Base-by-base conservation (phyloP, 2,113 vertebrate species). In the Phodopus roborovskii region DNA sequence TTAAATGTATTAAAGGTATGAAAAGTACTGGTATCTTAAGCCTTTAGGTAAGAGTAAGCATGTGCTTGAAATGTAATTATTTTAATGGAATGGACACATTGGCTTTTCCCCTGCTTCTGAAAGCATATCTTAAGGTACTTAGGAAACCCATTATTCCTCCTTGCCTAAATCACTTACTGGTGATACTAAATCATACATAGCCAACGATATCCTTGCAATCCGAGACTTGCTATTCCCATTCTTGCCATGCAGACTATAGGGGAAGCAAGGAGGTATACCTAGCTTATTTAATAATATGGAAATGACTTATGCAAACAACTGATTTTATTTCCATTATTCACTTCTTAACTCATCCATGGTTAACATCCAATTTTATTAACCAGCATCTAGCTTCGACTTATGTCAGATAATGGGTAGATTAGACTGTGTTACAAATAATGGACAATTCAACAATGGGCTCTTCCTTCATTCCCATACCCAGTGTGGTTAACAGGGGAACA, bases 11-110 rank as follows among this genome's bases (percentile, higher is more conserved):
- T 96, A 96, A 94, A 88, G 75, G 92, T 94, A 96, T 93, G 94
- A 92, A 96, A 96, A 91, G 94, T 96, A 83, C 84, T 94, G 66
- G 78, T 95, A 95, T 96, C 94, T 96, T 97, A 94, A 95, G 94
- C 77, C 94, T 97, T 86, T 95, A 94, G 79, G 81, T 96, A 95
- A 93, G 95, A 96, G 79, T 96, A 96, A 97, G 82, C 88, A 15
- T 91, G 3, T 96, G 50, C 56, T 95, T 96, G 96, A 93, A 81
- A 95, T 96, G 95, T 96, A 94, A 97, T 97, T 97, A 96, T 96
- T 98, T 97, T 98, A 98, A 97, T 97, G 88, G 97, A 84, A 78
- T 91, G 96, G 96, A 94, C 96, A 97, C 82, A 58, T 90, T 48
- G 92, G 79, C 92, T 97, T 95, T 95, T 88, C 84, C 53, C 42